Evolutionary conservation across 64 coral and sea anemone species (phyloP).

Genomic region (Anthopleura sola): DNA sequence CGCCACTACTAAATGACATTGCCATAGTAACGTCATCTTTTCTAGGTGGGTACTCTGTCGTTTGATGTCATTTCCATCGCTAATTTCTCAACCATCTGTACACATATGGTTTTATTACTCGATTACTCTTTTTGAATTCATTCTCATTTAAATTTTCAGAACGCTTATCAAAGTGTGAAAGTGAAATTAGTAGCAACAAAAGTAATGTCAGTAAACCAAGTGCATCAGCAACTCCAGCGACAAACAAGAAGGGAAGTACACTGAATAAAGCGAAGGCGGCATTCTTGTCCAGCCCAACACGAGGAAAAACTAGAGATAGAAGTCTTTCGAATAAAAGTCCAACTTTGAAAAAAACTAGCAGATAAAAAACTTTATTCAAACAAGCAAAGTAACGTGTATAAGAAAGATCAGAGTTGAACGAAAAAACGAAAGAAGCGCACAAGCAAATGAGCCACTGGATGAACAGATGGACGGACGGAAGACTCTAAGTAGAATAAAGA

Average conservation of each 20-base stretch:
- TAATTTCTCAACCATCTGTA: not conserved
- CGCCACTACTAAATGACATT: constrained; percentile 57
- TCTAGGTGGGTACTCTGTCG: constrained; percentile 23
- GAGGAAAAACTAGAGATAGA: not conserved
- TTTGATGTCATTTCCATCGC: not conserved
- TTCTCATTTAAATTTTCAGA: constrained; percentile 1
- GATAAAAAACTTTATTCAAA: not conserved
- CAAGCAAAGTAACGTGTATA: no score
- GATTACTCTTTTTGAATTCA: not conserved
- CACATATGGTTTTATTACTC: not conserved
- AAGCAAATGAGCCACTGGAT: no score
- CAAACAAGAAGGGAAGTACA: constrained; percentile 6
- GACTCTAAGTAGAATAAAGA: no score
- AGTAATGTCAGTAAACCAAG: not conserved
- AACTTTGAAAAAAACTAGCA: constrained; percentile 6
- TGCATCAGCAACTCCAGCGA: not conserved
- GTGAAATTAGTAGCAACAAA: constrained; percentile 27
- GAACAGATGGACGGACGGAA: no score
- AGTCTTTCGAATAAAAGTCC: constrained; percentile 17
- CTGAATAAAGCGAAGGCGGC: constrained; percentile 9
- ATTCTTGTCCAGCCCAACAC: constrained; percentile 17
- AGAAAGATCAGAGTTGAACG: no score
- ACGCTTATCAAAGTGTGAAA: constrained; percentile 61
- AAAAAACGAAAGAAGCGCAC: no score
- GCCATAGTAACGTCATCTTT: constrained; percentile 36